Percentiles rank a stretch among this genome's conserved stretches.
Evolutionary conservation across 2,113 vertebrate genomes (phyloP).

Genomic region (Antechinus flavipes): DNA sequence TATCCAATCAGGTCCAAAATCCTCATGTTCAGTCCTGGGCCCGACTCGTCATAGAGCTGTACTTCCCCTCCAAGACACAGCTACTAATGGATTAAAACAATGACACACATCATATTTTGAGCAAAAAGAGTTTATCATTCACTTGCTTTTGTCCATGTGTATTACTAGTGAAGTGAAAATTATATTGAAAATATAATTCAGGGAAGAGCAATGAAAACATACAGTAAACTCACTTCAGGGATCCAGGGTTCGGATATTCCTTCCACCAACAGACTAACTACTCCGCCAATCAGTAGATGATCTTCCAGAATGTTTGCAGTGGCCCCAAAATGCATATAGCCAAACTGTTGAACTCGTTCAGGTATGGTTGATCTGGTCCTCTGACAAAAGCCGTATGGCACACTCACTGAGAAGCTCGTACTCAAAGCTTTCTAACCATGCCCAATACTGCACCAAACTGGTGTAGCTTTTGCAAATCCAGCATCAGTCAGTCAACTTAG

Average conservation of each 20-base stretch:
- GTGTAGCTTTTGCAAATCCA: neutral
- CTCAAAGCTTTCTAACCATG: neutral
- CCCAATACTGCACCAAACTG: neutral
- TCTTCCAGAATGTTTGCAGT: neutral
- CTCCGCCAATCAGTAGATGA: neutral
- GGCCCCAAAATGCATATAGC: neutral
- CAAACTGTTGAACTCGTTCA: neutral
- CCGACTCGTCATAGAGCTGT: neutral
- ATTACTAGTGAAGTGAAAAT: neutral
- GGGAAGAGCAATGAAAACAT: neutral
- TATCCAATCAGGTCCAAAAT: neutral
- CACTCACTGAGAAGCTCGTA: neutral
- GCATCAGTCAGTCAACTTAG: neutral
- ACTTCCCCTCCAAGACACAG: neutral
- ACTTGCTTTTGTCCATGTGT: neutral
- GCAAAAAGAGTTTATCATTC: neutral
- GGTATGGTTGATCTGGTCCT: neutral
- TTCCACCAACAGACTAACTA: neutral
- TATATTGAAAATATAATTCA: neutral
- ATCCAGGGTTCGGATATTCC: neutral
- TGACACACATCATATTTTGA: neutral
- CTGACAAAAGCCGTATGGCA: neutral
- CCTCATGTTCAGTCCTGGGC: neutral
- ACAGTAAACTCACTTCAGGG: neutral
- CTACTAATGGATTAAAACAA: neutral